phyloP scores from a whole-genome alignment of 2,888 invertebrate genomes.

The Drosophila imparisetae region DNA sequence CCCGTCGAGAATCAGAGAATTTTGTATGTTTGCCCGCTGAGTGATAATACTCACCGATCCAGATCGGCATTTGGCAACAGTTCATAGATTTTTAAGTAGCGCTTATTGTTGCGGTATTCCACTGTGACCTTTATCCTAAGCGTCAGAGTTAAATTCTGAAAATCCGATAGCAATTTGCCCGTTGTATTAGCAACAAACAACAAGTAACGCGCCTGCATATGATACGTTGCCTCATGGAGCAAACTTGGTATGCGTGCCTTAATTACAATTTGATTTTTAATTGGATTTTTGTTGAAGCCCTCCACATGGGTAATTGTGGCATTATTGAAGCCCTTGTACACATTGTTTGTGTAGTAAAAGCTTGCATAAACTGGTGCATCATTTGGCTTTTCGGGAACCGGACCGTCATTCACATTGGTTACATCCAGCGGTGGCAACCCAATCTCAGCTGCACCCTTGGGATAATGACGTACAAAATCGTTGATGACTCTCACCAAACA shows the following conservation, averaged over 20 bases:
- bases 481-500: slow-evolving; percentile 52
- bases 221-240: slow-evolving; percentile 37
- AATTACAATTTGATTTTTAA: slow-evolving; percentile 46
- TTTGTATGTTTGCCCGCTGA: neutral
- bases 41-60: slow-evolving; percentile 57
- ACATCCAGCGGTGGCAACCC: slow-evolving; percentile 48
- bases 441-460: slow-evolving; percentile 56
- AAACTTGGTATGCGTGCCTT: slow-evolving; percentile 51
- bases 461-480: slow-evolving; percentile 39
- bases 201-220: slow-evolving; percentile 35
- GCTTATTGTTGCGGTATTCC: slow-evolving; percentile 56
- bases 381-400: slow-evolving; percentile 6
- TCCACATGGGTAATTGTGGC: slow-evolving; percentile 52
- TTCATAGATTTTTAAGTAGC: slow-evolving; percentile 55
- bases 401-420: slow-evolving; percentile 1
- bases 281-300: slow-evolving; percentile 64
- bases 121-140: slow-evolving; percentile 44
- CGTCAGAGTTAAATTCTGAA: slow-evolving; percentile 48
- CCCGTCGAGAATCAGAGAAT: neutral
- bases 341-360: slow-evolving; percentile 32
- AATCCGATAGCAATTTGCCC: slow-evolving; percentile 52
- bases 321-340: slow-evolving; percentile 53
- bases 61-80: slow-evolving; percentile 48
- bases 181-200: slow-evolving; percentile 49
- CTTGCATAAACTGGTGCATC: slow-evolving; percentile 41